Conservation (phyloP, 2,888 invertebrate species). For the Sphaerophoria rueppellii region DNA sequence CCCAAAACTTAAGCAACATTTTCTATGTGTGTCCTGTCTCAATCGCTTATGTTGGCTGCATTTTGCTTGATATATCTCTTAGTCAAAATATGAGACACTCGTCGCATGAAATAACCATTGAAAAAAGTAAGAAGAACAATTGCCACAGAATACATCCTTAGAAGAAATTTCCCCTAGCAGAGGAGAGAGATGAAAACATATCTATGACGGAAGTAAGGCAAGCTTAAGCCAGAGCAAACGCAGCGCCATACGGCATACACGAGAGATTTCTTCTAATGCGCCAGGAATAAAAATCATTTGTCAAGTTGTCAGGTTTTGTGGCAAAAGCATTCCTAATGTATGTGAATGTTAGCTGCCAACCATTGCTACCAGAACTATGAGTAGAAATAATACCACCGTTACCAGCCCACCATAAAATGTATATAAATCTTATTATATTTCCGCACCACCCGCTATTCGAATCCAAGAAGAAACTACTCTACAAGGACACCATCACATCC, state of each 20-base stretch:
- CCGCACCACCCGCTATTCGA: neutral
- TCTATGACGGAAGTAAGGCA: constrained; percentile 24
- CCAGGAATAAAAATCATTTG: constrained; percentile 71
- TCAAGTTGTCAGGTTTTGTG: constrained; percentile 73
- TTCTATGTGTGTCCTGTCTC: constrained; percentile 33
- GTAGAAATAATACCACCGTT: constrained; percentile 32
- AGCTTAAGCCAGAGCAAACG: constrained; percentile 13
- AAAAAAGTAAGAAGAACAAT: constrained; percentile 32
- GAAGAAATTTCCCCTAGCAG: constrained; percentile 39
- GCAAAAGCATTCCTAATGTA: constrained; percentile 72
- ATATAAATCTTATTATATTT: neutral
- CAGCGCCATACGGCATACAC: neutral
- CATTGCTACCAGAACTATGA: constrained; percentile 36
- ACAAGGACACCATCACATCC: constrained; percentile 25
- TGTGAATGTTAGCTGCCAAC: constrained; percentile 62
- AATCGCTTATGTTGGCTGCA: neutral
- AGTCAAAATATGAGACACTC: constrained; percentile 60
- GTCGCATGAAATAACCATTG: constrained; percentile 60
- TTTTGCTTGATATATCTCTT: constrained; percentile 52
- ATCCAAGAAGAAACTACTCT: neutral
- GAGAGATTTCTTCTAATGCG: constrained; percentile 54
- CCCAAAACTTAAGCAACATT: constrained; percentile 23
- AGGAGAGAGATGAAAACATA: constrained; percentile 18
- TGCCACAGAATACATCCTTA: constrained; percentile 42
- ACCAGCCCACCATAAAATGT: neutral